Evolutionary conservation across 2,113 vertebrate species (phyloP).

Genomic region (Collichthys lucidus): DNA sequence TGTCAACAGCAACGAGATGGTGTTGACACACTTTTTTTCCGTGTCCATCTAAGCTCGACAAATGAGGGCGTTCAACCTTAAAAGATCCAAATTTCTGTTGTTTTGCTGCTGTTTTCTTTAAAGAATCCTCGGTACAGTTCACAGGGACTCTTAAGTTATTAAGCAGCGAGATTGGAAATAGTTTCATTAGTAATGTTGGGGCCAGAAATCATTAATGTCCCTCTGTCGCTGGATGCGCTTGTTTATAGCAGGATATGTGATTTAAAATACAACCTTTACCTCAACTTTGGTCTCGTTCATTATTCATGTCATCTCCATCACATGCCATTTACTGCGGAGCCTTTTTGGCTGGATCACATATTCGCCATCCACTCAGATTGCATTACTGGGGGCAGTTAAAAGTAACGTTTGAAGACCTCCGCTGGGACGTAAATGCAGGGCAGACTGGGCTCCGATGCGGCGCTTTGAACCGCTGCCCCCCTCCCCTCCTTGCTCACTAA

Average conservation of each 20-base stretch:
- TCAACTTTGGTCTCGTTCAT: constrained; percentile 59
- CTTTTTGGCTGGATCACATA: constrained; percentile 46
- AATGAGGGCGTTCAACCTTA: constrained; percentile 63
- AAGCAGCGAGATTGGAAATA: constrained; percentile 60
- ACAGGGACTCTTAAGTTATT: constrained; percentile 66
- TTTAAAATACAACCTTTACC: constrained; percentile 64
- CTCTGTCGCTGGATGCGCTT: constrained; percentile 21
- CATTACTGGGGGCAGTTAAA: constrained; percentile 66
- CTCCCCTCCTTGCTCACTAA: constrained; percentile 18
- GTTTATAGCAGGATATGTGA: constrained; percentile 31
- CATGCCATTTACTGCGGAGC: constrained; percentile 53
- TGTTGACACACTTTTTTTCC: constrained; percentile 50
- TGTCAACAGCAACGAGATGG: constrained; percentile 44
- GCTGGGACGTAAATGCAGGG: constrained; percentile 59
- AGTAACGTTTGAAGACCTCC: constrained; percentile 68
- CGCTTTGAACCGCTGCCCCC: constrained; percentile 51
- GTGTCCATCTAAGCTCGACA: constrained; percentile 60
- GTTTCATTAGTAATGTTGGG: constrained; percentile 68
- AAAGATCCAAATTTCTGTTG: constrained; percentile 55
- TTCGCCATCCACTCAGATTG: constrained; percentile 49
- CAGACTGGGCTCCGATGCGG: constrained; percentile 27
- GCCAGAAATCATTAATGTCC: constrained; percentile 28
- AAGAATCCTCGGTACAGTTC: constrained; percentile 52
- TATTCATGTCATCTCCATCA: constrained; percentile 65
- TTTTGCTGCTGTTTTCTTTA: constrained; percentile 36